These are phyloP conservation scores for Ursus arctos DNA, from an alignment of 2,113 vertebrate species.

Conservation along the genomic window DNA sequence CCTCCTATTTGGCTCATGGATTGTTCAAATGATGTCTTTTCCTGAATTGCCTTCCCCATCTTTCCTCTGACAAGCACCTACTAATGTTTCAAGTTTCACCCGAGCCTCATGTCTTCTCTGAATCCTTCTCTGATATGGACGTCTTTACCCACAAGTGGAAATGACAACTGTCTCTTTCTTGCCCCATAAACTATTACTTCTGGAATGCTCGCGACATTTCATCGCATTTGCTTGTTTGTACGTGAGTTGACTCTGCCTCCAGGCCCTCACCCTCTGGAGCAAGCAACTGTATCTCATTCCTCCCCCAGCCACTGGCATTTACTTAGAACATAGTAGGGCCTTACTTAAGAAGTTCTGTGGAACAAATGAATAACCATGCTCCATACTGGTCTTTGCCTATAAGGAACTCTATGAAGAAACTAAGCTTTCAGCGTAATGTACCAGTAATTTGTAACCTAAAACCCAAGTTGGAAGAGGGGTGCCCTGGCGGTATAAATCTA, in stretches of 20 bases:
- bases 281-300: background rate
- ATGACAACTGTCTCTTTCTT: background rate
- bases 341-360: background rate
- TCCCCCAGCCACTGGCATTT: background rate
- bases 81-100: background rate
- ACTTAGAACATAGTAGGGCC: background rate
- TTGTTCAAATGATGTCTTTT: background rate
- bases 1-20: background rate
- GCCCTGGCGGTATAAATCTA: background rate
- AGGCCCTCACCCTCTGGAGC: background rate
- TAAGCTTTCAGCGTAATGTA: background rate
- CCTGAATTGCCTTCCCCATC: background rate
- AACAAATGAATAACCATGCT: background rate
- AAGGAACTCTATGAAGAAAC: background rate
- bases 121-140: background rate
- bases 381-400: background rate
- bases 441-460: background rate
- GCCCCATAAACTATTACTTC: background rate
- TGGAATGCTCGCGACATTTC: background rate
- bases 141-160: background rate
- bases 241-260: background rate
- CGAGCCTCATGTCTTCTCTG: background rate
- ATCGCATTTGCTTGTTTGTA: background rate
- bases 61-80: background rate
- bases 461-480: background rate